phyloP scores from a whole-genome alignment of 2,888 invertebrate genomes.

The Dendrolimus pini region DNA sequence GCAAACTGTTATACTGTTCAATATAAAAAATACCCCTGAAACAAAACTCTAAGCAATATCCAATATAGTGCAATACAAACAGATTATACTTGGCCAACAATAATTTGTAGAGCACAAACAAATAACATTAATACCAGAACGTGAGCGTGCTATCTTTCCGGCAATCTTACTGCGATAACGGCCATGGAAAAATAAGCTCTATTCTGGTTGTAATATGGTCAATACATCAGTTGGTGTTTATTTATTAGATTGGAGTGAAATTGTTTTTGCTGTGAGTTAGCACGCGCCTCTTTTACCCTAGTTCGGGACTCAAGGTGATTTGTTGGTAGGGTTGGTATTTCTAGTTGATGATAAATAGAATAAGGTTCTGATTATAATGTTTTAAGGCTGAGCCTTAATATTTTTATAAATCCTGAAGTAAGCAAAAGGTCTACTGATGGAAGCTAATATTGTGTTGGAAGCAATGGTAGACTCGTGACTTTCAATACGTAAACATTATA shows the following conservation, averaged over 20 bases:
- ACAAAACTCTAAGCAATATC: neutral
- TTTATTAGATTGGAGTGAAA: constrained; percentile 43
- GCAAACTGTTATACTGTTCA: too few species aligned
- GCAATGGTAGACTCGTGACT: too few species aligned
- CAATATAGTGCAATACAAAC: constrained; percentile 6
- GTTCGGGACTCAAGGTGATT: constrained; percentile 35
- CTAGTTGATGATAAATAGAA: constrained; percentile 8
- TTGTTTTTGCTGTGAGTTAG: constrained; percentile 48
- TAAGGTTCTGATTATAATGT: too few species aligned
- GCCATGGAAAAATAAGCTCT: constrained; percentile 17
- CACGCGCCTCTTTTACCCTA: constrained; percentile 51
- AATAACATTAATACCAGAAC: constrained; percentile 52
- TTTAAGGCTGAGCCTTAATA: too few species aligned
- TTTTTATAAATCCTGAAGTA: too few species aligned
- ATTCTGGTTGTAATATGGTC: constrained; percentile 6
- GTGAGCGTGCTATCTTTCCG: constrained; percentile 41
- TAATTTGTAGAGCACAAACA: constrained; percentile 48
- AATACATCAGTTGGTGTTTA: constrained; percentile 13
- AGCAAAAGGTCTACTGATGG: too few species aligned
- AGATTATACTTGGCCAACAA: constrained; percentile 44
- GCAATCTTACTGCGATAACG: constrained; percentile 9
- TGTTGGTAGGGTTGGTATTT: constrained; percentile 32
- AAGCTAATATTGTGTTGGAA: too few species aligned
- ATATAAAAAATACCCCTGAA: neutral
- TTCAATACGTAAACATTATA: too few species aligned